Conservation (phyloP, 2,797 vertebrate species). For the Merluccius polli region DNA sequence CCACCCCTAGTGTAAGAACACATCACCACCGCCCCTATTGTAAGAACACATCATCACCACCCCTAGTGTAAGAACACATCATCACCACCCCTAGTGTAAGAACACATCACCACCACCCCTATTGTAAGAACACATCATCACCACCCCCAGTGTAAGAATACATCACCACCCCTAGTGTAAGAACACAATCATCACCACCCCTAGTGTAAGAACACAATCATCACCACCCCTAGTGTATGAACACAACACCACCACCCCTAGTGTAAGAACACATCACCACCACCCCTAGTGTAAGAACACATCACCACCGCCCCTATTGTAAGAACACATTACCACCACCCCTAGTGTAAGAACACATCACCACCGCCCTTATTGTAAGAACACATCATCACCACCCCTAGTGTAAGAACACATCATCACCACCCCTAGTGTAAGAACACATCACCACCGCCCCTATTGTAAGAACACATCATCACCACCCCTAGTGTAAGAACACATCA, state of each 20-base stretch:
- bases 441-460: too few relatives aligned
- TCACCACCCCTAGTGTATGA: not conserved
- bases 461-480: not conserved
- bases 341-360: not conserved
- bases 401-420: too few relatives aligned
- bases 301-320: too few relatives aligned
- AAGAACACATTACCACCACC: not conserved
- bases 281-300: too few relatives aligned
- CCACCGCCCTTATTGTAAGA: not conserved
- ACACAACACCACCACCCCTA: not conserved
- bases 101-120: not conserved
- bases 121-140: too few relatives aligned
- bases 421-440: too few relatives aligned
- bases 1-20: too few relatives aligned
- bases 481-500: not conserved
- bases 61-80: not conserved
- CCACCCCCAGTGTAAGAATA: too few relatives aligned
- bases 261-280: too few relatives aligned
- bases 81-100: not conserved
- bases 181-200: not conserved
- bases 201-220: not conserved
- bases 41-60: not conserved
- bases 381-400: not conserved
- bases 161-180: too few relatives aligned
- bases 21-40: too few relatives aligned